Percentiles rank a stretch among this genome's conserved stretches.
phyloP scores from a whole-genome alignment of 2,888 invertebrate species.

The Gordius sp. region DNA sequence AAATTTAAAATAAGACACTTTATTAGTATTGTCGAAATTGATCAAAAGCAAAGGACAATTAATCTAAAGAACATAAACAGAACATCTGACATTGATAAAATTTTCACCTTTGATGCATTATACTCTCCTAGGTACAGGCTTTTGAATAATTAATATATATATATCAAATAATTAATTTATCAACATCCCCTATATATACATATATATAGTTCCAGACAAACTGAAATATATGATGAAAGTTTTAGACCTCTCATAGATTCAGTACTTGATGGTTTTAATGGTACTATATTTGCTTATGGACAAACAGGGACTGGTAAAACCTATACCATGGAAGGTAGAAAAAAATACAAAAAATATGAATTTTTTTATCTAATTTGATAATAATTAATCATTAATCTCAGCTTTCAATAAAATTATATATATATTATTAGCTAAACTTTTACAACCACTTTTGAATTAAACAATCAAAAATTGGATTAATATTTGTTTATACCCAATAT shows the following conservation, averaged over 20 bases:
- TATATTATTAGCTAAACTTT: no score
- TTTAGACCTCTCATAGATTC: constrained; percentile 75
- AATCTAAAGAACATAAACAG: constrained; percentile 59
- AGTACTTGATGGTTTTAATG: constrained; percentile 86
- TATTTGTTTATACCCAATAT: no score
- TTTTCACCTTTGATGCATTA: constrained; percentile 88
- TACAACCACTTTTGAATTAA: no score
- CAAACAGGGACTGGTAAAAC: constrained; percentile 84
- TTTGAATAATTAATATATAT: constrained; percentile 23
- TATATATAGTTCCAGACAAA: constrained; percentile 46
- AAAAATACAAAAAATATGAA: neutral
- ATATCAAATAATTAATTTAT: neutral
- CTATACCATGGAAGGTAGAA: constrained; percentile 40
- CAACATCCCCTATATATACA: neutral
- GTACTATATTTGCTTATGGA: constrained; percentile 94
- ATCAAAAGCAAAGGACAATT: constrained; percentile 57
- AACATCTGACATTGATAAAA: constrained; percentile 40
- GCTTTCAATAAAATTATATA: no score
- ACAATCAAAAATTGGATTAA: no score
- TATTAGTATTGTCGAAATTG: constrained; percentile 47
- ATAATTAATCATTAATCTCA: no score
- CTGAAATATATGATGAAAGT: constrained; percentile 76
- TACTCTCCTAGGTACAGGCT: constrained; percentile 49
- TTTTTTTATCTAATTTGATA: neutral
- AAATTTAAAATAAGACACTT: constrained; percentile 8